Base-by-base conservation (phyloP, 2,888 invertebrate species). In the Spisula subtruncata region DNA sequence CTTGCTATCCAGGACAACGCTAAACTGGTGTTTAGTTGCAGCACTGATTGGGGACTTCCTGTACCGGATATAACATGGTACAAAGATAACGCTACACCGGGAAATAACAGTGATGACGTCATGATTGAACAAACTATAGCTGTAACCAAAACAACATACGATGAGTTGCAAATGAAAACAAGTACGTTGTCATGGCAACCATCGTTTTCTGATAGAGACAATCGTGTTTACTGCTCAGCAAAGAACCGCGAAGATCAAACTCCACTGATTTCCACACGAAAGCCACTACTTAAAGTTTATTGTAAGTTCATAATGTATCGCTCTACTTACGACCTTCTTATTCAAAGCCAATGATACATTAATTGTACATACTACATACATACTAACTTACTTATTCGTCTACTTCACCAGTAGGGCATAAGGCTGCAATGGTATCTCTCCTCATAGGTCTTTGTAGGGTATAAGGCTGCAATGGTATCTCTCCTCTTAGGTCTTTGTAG, bases 221-320 rank as follows among this genome's bases (percentile, higher is more conserved):
- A 35, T n/a, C 29, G 32, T 5, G 56, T 82, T n/a, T 82, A 82
- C 20, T 82, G 82, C 20, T 56, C 54, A 18, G 82, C 82, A 18
- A 32, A 29, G 4, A 82, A 82, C 46, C 0, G 18, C 16, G 46
- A 6, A 46, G 14, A 41, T 6, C 16, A 60, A 18, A 66, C 46
- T 2, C 46, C 66, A 0, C 12, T 32, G 2, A 35, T 35, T 1
- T 83, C 83, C 6, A 12, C 25, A 18, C 20, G 25, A 41, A 83
- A 46, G 46, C 66, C 83, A n/a, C 46, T 66, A 32, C 66, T 83
- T n/a, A 46, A 83, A 66, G 66, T 83, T 41, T 56, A 41, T 12
- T 66, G 83, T 83, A 66, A 66, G 83, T 83, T n/a, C n/a, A n/a
- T n/a, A n/a, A n/a, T n/a, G n/a, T n/a, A n/a, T n/a, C n/a, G n/a